A percentile compares a stretch with the other conserved stretches of the same genome.
phyloP scores from a whole-genome alignment of 64 coral and sea anemone genomes.

The Orbicella faveolata region DNA sequence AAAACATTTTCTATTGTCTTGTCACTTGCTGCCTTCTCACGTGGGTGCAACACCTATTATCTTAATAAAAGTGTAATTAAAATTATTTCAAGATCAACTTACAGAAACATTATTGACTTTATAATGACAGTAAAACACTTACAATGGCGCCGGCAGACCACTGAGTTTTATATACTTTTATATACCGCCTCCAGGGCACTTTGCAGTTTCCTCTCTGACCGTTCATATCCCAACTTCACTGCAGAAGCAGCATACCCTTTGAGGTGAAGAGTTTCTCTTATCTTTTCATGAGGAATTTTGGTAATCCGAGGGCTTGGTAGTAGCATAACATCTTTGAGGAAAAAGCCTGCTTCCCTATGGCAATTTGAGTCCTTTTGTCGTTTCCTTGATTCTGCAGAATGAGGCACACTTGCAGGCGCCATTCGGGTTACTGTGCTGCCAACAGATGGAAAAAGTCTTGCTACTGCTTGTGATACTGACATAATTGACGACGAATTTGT shows the following conservation, averaged over 20 bases:
- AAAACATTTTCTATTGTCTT: no score
- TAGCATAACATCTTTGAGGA: slow-evolving; percentile 34
- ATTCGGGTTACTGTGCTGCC: background rate
- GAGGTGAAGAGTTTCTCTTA: slow-evolving; percentile 16
- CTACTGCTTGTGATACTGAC: no score
- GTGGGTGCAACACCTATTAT: no score
- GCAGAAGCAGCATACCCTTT: slow-evolving; percentile 17
- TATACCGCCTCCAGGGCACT: slow-evolving; percentile 21
- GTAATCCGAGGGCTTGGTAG: slow-evolving; percentile 20
- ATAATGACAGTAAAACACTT: no score
- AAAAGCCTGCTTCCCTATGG: no score
- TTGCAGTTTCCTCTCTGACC: slow-evolving; percentile 20
- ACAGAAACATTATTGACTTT: no score
- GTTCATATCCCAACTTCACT: background rate
- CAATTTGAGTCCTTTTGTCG: no score
- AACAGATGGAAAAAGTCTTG: background rate
- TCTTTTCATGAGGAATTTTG: slow-evolving; percentile 8
- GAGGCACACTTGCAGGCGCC: background rate
- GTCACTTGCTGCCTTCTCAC: no score
- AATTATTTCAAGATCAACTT: no score
- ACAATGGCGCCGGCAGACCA: slow-evolving; percentile 4
- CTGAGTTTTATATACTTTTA: no score
- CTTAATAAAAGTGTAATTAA: no score
- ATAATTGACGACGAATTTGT: background rate
- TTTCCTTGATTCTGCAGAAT: slow-evolving; percentile 10